A percentile compares a stretch with the other conserved stretches of the same genome.
Conservation (phyloP, 2,113 vertebrate genomes). For the Caretta caretta region DNA sequence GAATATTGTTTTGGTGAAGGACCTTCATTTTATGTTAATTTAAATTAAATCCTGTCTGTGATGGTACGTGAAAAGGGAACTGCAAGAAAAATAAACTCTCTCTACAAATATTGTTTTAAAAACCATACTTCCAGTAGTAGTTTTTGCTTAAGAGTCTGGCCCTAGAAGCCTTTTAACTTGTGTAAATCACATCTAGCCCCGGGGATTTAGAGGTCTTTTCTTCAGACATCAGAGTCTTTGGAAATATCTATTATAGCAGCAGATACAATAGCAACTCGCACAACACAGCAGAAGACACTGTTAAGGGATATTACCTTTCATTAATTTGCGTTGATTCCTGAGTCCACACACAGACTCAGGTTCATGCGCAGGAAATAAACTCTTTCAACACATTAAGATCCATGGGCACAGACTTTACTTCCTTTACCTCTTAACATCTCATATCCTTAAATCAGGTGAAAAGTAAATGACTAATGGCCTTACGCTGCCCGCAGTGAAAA, state of each 20-base stretch:
- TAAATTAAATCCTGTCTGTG: background rate
- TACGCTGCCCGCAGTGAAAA: background rate
- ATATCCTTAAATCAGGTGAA: background rate
- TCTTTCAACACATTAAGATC: background rate
- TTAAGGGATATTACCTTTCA: background rate
- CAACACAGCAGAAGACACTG: background rate
- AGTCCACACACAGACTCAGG: background rate
- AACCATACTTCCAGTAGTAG: background rate
- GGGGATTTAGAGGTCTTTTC: background rate
- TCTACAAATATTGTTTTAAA: background rate
- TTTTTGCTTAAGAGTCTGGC: background rate
- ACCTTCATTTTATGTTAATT: background rate
- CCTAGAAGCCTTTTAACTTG: background rate
- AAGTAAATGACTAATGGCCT: background rate
- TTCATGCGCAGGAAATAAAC: background rate
- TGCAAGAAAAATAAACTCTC: background rate
- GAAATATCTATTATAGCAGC: background rate
- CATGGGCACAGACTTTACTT: background rate
- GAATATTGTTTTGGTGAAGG: background rate
- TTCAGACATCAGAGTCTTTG: background rate
- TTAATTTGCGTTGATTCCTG: background rate
- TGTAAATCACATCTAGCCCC: background rate
- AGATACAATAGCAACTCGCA: background rate
- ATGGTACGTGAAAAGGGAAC: background rate
- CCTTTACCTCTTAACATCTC: background rate